A percentile compares a stretch with the other conserved stretches of the same genome.
phyloP scores from a whole-genome alignment of 2,113 vertebrate species.

The Psammodynastes pulverulentus region DNA sequence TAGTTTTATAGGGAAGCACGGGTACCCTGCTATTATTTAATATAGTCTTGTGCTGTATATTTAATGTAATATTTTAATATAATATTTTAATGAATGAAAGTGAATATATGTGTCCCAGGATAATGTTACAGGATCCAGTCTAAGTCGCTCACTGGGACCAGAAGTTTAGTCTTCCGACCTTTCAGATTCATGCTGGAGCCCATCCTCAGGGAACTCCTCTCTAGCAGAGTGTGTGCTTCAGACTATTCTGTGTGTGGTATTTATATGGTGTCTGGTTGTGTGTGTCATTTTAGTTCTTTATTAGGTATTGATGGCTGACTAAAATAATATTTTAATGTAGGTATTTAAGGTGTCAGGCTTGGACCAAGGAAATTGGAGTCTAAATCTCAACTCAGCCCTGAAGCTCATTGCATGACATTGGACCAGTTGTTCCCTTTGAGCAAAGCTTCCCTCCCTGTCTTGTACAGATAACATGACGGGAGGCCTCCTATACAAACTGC shows the following conservation, averaged over 20 bases:
- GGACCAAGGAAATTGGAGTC: not conserved
- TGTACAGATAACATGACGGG: not conserved
- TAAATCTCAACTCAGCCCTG: not conserved
- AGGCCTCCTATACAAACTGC: not conserved
- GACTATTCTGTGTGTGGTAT: too few relatives aligned
- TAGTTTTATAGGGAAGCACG: too few relatives aligned
- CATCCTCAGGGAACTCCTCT: not conserved
- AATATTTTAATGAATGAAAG: not conserved
- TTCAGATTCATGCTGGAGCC: not conserved
- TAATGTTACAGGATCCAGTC: not conserved
- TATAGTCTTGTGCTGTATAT: not conserved
- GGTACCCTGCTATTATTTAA: too few relatives aligned
- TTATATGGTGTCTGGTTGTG: too few relatives aligned
- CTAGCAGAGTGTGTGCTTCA: not conserved
- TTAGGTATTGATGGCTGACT: too few relatives aligned
- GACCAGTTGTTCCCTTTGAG: not conserved
- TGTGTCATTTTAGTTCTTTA: too few relatives aligned
- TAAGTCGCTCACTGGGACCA: not conserved
- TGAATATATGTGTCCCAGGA: not conserved
- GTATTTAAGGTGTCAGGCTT: not conserved
- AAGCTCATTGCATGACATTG: not conserved
- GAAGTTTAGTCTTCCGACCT: not conserved
- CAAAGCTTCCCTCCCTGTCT: not conserved
- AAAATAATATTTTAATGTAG: not conserved
- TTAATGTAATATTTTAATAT: not conserved